Percentiles rank a stretch among this genome's conserved stretches.
These are phyloP conservation scores for Adelosebastes latens DNA, from an alignment of 2,797 vertebrate genomes.

Conservation along the genomic window DNA sequence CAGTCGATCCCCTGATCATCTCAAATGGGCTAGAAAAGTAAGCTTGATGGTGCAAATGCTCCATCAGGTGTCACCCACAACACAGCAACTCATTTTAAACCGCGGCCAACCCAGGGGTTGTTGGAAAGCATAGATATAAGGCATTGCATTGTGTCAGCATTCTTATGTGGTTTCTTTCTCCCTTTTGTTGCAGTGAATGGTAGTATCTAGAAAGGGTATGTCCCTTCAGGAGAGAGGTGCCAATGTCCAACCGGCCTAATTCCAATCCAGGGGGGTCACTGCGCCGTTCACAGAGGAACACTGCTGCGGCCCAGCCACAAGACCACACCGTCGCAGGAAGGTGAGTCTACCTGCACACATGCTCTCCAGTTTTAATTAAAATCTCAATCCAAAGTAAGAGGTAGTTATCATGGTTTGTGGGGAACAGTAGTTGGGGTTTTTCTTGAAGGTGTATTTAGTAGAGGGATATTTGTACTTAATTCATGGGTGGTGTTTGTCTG, in stretches of 20 bases:
- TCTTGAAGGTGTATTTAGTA: not conserved
- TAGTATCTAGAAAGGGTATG: slow-evolving; percentile 99
- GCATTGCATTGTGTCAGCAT: not conserved
- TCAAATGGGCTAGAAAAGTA: not conserved
- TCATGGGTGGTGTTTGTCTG: not conserved
- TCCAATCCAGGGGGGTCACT: slow-evolving; percentile 99
- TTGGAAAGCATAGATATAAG: not conserved
- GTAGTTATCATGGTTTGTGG: not conserved
- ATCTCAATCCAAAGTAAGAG: not conserved
- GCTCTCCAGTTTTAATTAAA: not conserved
- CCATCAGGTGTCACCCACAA: not conserved
- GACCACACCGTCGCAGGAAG: slow-evolving; percentile 97
- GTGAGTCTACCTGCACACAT: slow-evolving; percentile 75
- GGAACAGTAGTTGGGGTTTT: not conserved
- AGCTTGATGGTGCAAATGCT: not conserved
- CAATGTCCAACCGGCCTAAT: slow-evolving; percentile 99
- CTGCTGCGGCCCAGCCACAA: slow-evolving; percentile 99
- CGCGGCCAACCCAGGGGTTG: not conserved
- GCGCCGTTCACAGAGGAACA: slow-evolving; percentile 99
- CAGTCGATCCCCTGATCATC: slow-evolving; percentile 2
- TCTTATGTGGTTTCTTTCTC: slow-evolving; percentile 27
- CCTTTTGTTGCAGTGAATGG: slow-evolving; percentile 92
- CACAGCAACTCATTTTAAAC: not conserved
- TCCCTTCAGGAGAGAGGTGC: slow-evolving; percentile 99
- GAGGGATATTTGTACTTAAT: not conserved